Evolutionary conservation across 1,140 invertebrate species (phyloP).

Genomic region (Teleogryllus occipitalis): DNA sequence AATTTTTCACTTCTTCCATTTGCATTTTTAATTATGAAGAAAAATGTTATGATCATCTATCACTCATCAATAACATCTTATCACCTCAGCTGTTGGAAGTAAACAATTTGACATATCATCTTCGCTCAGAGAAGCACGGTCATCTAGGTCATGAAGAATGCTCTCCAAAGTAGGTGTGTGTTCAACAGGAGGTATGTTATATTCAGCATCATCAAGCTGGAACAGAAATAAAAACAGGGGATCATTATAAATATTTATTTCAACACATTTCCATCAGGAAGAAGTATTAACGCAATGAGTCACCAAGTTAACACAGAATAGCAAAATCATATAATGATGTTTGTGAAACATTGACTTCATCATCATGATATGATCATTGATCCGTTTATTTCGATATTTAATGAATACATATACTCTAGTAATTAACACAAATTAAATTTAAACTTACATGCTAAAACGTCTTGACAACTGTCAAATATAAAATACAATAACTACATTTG

Average conservation of each 20-base stretch:
- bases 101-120: slow-evolving; percentile 35
- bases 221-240: slow-evolving; percentile 25
- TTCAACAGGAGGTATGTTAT: slow-evolving; percentile 68
- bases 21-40: slow-evolving; percentile 10
- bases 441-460: slow-evolving; percentile 15
- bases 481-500: not conserved
- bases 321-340: too few species aligned
- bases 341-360: not conserved
- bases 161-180: slow-evolving; percentile 75
- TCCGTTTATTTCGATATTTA: too few species aligned
- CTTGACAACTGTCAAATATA: not conserved
- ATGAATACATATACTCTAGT: not conserved
- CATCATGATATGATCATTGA: slow-evolving; percentile 6
- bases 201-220: slow-evolving; percentile 72
- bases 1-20: not conserved
- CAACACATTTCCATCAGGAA: too few species aligned
- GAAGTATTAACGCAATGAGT: too few species aligned
- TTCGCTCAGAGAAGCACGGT: slow-evolving; percentile 49
- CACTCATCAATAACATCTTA: too few species aligned
- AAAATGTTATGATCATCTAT: not conserved
- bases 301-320: too few species aligned
- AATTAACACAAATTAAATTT: slow-evolving; percentile 14
- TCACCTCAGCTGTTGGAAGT: slow-evolving; percentile 19
- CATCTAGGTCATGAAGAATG: slow-evolving; percentile 69
- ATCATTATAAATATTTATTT: too few species aligned